Conservation (phyloP, 2,888 invertebrate genomes). For the Prenolepis imparis region DNA sequence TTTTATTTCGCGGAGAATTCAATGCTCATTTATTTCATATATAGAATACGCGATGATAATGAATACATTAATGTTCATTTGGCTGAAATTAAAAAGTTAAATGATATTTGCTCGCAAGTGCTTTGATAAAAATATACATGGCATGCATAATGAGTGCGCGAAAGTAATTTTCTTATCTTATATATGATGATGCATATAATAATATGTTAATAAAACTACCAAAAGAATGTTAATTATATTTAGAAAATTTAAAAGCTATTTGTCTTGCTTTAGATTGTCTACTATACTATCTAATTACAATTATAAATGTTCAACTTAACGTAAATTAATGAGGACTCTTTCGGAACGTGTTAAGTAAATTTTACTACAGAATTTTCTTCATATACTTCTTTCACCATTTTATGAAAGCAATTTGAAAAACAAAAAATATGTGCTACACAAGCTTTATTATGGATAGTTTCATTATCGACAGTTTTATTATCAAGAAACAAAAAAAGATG, state of each 20-base stretch:
- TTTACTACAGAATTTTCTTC: background rate
- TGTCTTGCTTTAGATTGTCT: conserved; percentile 22
- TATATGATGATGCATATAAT: background rate
- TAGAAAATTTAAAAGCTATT: conserved; percentile 21
- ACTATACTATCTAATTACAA: conserved; percentile 37
- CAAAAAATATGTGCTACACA: too few species aligned
- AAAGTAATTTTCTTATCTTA: conserved; percentile 12
- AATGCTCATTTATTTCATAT: background rate
- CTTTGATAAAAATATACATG: conserved; percentile 17
- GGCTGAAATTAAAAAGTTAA: background rate
- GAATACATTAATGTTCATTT: background rate
- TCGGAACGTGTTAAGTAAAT: conserved; percentile 12
- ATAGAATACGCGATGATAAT: background rate
- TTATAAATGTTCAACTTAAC: conserved; percentile 40
- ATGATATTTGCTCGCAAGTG: background rate
- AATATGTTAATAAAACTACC: conserved; percentile 5
- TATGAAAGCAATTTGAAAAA: background rate
- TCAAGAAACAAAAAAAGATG: background rate
- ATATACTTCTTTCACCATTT: conserved; percentile 13
- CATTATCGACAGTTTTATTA: too few species aligned
- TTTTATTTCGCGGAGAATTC: background rate
- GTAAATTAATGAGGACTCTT: conserved; percentile 33
- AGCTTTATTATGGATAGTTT: too few species aligned
- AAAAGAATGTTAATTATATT: background rate
- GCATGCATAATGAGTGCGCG: background rate